Base-by-base conservation (phyloP, 2,888 invertebrate species). In the Danaus chrysippus region DNA sequence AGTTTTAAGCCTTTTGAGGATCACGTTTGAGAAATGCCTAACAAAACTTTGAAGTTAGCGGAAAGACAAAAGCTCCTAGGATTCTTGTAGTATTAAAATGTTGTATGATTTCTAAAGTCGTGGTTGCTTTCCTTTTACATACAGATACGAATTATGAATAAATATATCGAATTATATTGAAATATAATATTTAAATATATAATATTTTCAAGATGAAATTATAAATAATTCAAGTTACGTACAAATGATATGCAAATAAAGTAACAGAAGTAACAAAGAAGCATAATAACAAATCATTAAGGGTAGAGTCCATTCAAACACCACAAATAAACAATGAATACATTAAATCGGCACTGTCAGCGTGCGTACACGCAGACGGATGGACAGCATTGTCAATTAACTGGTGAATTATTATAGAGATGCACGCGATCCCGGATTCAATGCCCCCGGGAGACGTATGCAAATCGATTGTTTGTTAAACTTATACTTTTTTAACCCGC, bases 381-480 rank as follows among this genome's bases (percentile, higher is more conserved):
- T 71, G 58, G 70, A 68, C 70, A 73, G 75, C 60, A 72, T 75
- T 83, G 83, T 83, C 84, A 83, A 83, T 83, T 83, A 82, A 73
- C 73, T 73, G 68, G 60, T 70, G 74, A 78, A 71, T 78, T 78
- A 79, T 79, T 77, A 75, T 77, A 73, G 71, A 69, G 70, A 64
- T 70, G 73, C 76, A 77, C 71, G 75, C 75, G 68, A 76, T 64
- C 64, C 70, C 63, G 57, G 64, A 74, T 74, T 73, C 76, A 72
- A 77, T 78, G 73, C 73, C 63, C 59, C 58, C 46, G 53, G 34
- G 62, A 57, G 66, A 64, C 62, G 64, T 68, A 69, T 68, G 69
- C 69, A 68, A 69, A 69, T 69, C 56, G 64, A 61, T 69, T 69
- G 68, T 66, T 62, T 68, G 62, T 66, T 57, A 54, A 65, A 65